Evolutionary conservation across 2,797 vertebrate species (phyloP).

Genomic region (Squalus acanthias): DNA sequence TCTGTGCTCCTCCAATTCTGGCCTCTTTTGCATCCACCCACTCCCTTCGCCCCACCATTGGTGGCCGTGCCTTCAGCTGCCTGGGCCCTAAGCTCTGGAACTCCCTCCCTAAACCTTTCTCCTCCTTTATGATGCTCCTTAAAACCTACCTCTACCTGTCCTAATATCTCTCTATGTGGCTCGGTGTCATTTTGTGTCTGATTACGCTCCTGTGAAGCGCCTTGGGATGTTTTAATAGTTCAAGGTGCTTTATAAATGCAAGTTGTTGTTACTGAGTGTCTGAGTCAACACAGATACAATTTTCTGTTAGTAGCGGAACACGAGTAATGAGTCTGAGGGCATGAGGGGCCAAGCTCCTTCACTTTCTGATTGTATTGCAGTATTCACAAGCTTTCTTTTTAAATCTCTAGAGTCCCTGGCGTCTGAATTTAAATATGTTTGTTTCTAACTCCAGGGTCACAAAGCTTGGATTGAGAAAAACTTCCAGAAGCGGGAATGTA

Average conservation of each 20-base stretch:
- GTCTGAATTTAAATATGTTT: not conserved
- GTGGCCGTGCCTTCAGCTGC: not conserved
- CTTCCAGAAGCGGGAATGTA: slow-evolving; percentile 87
- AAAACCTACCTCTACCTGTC: not conserved
- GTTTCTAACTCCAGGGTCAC: slow-evolving; percentile 65
- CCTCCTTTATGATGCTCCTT: not conserved
- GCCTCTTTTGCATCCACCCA: not conserved
- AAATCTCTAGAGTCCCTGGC: not conserved
- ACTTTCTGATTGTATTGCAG: not conserved
- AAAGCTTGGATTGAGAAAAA: slow-evolving; percentile 93
- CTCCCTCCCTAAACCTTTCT: not conserved
- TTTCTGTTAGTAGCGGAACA: not conserved
- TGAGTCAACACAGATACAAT: not conserved
- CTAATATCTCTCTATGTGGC: not conserved
- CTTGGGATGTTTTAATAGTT: not conserved
- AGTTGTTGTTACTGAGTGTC: not conserved
- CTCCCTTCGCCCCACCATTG: not conserved
- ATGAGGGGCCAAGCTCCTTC: not conserved
- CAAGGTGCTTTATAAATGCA: not conserved
- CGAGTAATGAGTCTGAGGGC: not conserved
- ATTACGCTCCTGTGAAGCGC: not conserved
- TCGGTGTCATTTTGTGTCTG: not conserved
- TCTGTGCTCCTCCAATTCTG: not conserved
- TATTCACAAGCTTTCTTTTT: not conserved
- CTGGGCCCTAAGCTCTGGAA: not conserved